Evolutionary conservation across 1,140 invertebrate species (phyloP), one percentile per base, ranked within the genome.

Genomic region (Apocrypta bakeri): DNA sequence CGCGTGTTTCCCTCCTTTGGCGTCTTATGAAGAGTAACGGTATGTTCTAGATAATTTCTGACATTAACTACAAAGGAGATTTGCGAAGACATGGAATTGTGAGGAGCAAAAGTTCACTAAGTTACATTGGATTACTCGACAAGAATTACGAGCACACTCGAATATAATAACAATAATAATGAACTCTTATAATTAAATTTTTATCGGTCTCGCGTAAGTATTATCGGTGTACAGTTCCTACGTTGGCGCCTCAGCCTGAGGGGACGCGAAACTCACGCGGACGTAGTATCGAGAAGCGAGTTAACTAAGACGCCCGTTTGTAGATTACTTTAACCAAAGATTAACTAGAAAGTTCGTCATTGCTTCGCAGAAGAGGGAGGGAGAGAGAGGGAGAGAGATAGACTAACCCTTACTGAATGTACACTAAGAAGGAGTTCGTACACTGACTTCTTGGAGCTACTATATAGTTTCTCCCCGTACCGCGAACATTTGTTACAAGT

Each of bases 171-270:
- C n/a, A n/a, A n/a, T n/a, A n/a, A n/a, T n/a, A n/a, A n/a, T n/a
- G n/a, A n/a, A n/a, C n/a, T n/a, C n/a, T n/a, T n/a, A n/a, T n/a
- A n/a, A n/a, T n/a, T n/a, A n/a, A n/a, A n/a, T n/a, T n/a, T 9
- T 37, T 9, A 37, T 37, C 33, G 33, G 33, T 37, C 33, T 37
- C 33, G 33, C 33, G 33, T 37, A 37, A 37, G 33, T 37, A 37
- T 4, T 37, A 37, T 76, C 79, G 84, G 83, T 37, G 84, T 78
- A 56, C 79, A 86, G 84, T 87, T 85, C 64, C 64, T 77, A 29
- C 37, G 21, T 14, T 11, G 9, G 8, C 72, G 21, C n/a, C 14
- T 40, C 24, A n/a, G 4, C 69, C 33, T 1, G 12, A 61, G 72
- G 40, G 14, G 48, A 31, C 0, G 21, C 37, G 37, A 72, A 40